phyloP scores from a whole-genome alignment of 2,888 invertebrate genomes.

The Drosophila kanekoi region DNA sequence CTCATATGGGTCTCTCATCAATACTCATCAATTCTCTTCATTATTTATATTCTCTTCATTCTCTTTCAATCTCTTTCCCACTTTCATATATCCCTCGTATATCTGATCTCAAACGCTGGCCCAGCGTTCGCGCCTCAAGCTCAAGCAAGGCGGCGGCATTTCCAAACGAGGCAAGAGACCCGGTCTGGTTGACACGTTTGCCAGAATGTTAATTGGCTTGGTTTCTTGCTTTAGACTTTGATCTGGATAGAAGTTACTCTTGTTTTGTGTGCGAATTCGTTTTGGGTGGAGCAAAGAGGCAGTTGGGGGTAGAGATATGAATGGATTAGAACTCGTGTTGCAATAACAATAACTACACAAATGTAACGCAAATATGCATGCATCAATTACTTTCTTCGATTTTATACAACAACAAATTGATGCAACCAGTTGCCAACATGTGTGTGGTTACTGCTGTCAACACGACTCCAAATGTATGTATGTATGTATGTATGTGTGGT shows the following conservation, averaged over 20 bases:
- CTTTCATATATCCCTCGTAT: background rate
- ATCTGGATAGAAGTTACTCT: slow-evolving; percentile 62
- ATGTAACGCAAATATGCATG: slow-evolving; percentile 10
- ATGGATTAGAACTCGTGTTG: slow-evolving; percentile 47
- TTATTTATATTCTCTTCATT: slow-evolving; percentile 15
- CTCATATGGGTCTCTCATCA: slow-evolving; percentile 4
- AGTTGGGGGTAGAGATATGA: slow-evolving; percentile 54
- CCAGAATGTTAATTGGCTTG: slow-evolving; percentile 36
- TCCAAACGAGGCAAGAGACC: background rate
- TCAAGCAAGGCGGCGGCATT: background rate
- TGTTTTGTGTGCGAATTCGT: slow-evolving; percentile 28
- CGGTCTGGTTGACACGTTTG: background rate
- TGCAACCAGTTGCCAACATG: slow-evolving; percentile 17
- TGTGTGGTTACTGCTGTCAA: slow-evolving; percentile 31
- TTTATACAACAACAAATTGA: slow-evolving; percentile 7
- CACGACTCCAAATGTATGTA: slow-evolving; percentile 23
- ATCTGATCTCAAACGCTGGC: slow-evolving; percentile 26
- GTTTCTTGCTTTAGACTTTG: slow-evolving; percentile 42
- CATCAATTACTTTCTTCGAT: slow-evolving; percentile 7
- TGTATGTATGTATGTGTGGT: slow-evolving; percentile 5
- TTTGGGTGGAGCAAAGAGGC: slow-evolving; percentile 18
- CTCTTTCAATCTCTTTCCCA: background rate
- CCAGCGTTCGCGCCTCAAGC: slow-evolving; percentile 27
- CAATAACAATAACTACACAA: slow-evolving; percentile 38
- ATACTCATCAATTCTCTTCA: slow-evolving; percentile 12